Percentiles rank a stretch among this genome's conserved stretches.
Evolutionary conservation across 2,888 invertebrate species (phyloP).

Genomic region (Entomobrya multifasciata): DNA sequence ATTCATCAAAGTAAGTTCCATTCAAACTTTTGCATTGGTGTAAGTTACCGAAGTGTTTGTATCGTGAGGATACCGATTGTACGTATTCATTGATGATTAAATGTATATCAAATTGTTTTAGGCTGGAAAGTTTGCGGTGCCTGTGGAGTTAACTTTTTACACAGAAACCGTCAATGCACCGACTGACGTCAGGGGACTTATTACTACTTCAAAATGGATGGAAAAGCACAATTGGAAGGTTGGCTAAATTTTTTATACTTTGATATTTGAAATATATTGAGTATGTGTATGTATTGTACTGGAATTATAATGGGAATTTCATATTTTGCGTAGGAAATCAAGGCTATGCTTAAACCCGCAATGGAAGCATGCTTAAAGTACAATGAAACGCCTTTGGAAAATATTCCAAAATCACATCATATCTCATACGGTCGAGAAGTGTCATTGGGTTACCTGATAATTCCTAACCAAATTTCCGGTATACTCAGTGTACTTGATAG

Average conservation of each 20-base stretch:
- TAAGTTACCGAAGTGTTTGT: too few relatives aligned
- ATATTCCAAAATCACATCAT: conserved; percentile 65
- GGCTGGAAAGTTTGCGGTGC: conserved; percentile 75
- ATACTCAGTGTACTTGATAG: conserved; percentile 71
- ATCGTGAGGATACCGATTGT: too few relatives aligned
- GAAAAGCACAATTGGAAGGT: conserved; percentile 77
- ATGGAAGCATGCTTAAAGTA: conserved; percentile 74
- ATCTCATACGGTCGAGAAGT: conserved; percentile 72
- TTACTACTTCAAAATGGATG: conserved; percentile 77
- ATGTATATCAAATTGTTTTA: too few relatives aligned
- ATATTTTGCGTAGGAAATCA: conserved; percentile 73
- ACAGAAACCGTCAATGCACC: conserved; percentile 48
- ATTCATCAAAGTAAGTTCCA: conserved; percentile 72
- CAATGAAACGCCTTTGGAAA: conserved; percentile 65
- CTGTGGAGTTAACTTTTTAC: conserved; percentile 76
- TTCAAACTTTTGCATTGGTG: too few relatives aligned
- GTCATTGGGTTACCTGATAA: conserved; percentile 74
- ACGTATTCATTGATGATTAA: too few relatives aligned
- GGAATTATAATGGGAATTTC: neutral
- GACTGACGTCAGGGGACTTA: conserved; percentile 38
- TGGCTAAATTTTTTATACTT: neutral
- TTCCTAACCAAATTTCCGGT: conserved; percentile 67
- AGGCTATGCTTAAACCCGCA: conserved; percentile 76
- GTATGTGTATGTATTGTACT: neutral
- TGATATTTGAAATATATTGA: neutral